Percentiles rank a stretch among this genome's conserved stretches.
phyloP scores from a whole-genome alignment of 1,140 invertebrate genomes.

The Carcinoscorpius rotundicauda region DNA sequence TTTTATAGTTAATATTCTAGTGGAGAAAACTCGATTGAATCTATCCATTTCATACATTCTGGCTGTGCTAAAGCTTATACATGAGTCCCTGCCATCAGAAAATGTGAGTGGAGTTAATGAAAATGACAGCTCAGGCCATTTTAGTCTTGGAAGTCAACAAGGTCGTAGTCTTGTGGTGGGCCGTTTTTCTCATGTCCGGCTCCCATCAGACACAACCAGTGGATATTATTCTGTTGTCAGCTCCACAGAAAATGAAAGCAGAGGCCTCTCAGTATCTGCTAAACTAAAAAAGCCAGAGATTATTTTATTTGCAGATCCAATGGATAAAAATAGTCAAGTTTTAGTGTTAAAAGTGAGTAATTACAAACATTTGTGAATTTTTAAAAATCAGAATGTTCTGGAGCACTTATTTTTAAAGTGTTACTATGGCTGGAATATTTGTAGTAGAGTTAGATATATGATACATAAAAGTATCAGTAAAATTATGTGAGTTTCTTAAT shows the following conservation, averaged over 20 bases:
- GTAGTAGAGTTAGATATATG: no score
- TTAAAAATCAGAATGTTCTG: no score
- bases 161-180: neutral
- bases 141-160: neutral
- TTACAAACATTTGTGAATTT: no score
- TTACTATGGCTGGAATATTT: no score
- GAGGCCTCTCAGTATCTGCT: constrained; percentile 51
- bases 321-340: constrained; percentile 52
- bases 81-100: constrained; percentile 49
- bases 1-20: constrained; percentile 47
- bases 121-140: neutral
- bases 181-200: neutral
- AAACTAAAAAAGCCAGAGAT: constrained; percentile 63
- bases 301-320: constrained; percentile 56
- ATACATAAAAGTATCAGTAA: no score
- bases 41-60: constrained; percentile 56
- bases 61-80: constrained; percentile 49
- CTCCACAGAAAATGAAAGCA: constrained; percentile 25
- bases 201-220: constrained; percentile 42
- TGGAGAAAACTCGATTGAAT: constrained; percentile 58
- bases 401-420: no score
- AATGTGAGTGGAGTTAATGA: neutral
- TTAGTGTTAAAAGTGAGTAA: constrained; percentile 44
- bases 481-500: no score
- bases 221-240: constrained; percentile 43